Evolutionary conservation across 2,888 invertebrate species (phyloP), one percentile per base, ranked within the genome.

Genomic region (Hedya salicella): DNA sequence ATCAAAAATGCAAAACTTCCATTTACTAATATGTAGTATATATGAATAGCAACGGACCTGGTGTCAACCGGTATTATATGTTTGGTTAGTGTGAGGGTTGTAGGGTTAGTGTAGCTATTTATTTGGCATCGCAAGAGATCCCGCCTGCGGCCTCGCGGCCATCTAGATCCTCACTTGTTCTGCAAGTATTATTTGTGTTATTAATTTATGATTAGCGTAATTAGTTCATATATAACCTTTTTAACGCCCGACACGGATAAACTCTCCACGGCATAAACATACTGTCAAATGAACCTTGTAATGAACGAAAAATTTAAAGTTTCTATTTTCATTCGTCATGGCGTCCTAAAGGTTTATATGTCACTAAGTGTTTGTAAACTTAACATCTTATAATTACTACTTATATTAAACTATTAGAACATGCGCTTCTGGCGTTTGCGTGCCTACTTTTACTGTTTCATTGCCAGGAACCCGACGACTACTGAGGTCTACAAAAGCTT

Each of bases 161-260:
- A 30, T 25, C 11, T 36, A 21, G 16, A 52, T 71, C 78, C 74
- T 79, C 77, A 77, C 78, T 80, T 80, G 78, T 78, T 78, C 78
- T 80, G 76, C 77, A 85, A 87, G 88, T 89, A 89, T 89, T 89
- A 89, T 82, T 76, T 86, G 85, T 88, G 88, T 89, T 88, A 88
- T 85, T 88, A 87, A 88, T 88, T 88, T 89, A 88, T 88, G 81
- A 79, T 71, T 89, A 88, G 84, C 75, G 68, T 88, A 86, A 83
- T 78, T 71, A 78, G 69, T 81, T 79, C 77, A 70, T 72, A 72
- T 77, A 75, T 71, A 63, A 70, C 73, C 60, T 60, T 39, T 66
- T 69, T 77, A 75, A 78, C 70, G 79, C 73, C 36, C 14, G 19
- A 36, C 32, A 36, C 21, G 9, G 14, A 21, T 14, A 21, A 13